phyloP scores from a whole-genome alignment of 2,888 invertebrate genomes.

The Sipha maydis region DNA sequence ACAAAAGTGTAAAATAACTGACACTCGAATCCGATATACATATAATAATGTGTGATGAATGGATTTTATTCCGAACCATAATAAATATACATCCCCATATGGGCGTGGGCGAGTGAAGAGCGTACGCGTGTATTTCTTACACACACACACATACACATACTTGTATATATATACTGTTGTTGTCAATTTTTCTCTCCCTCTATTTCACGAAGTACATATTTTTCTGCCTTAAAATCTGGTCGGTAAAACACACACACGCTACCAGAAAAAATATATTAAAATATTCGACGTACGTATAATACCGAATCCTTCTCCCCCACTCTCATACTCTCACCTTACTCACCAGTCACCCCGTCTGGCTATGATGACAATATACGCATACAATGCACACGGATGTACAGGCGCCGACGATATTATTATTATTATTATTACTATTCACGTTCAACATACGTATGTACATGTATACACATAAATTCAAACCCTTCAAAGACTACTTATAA shows the following conservation, averaged over 20 bases:
- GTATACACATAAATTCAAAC: neutral
- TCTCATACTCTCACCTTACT: neutral
- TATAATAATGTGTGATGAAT: slow-evolving; percentile 3
- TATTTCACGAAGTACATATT: neutral
- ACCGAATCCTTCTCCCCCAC: neutral
- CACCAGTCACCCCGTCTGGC: neutral
- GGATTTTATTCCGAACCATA: neutral
- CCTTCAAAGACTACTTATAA: neutral
- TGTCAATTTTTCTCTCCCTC: neutral
- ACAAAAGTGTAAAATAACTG: slow-evolving; percentile 44
- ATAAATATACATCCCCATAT: neutral
- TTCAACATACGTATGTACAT: neutral
- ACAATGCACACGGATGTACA: neutral
- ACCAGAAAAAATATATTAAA: neutral
- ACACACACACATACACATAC: no score
- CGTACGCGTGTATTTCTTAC: neutral
- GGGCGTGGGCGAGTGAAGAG: neutral
- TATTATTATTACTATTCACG: neutral
- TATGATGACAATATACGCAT: neutral
- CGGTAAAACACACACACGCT: neutral
- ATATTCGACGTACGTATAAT: neutral
- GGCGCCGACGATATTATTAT: neutral
- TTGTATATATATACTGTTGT: neutral
- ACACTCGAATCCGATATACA: neutral
- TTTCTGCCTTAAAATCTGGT: neutral